phyloP scores from a whole-genome alignment of 2,113 vertebrate species.

The cattle (Bos taurus) region ARS-UCD2.0 NC_037332.1:85126001-85126500 shows the following conservation, averaged over 20 bases:
- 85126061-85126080: neutral
- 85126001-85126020: neutral
- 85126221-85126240: neutral
- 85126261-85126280: neutral
- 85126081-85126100: neutral
- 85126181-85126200: neutral
- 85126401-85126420: neutral
- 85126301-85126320: neutral
- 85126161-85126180: neutral
- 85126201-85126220: neutral
- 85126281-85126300: neutral
- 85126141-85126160: neutral
- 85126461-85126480: neutral
- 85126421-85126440: neutral
- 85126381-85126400: neutral
- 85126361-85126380: neutral
- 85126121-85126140: neutral
- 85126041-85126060: neutral
- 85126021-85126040: neutral
- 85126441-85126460: neutral
- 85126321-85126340: neutral
- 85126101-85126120: neutral
- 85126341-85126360: neutral
- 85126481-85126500: neutral
- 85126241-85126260: neutral